Evolutionary conservation across 2,888 invertebrate species (phyloP).

Genomic region (Sepiola atlantica): DNA sequence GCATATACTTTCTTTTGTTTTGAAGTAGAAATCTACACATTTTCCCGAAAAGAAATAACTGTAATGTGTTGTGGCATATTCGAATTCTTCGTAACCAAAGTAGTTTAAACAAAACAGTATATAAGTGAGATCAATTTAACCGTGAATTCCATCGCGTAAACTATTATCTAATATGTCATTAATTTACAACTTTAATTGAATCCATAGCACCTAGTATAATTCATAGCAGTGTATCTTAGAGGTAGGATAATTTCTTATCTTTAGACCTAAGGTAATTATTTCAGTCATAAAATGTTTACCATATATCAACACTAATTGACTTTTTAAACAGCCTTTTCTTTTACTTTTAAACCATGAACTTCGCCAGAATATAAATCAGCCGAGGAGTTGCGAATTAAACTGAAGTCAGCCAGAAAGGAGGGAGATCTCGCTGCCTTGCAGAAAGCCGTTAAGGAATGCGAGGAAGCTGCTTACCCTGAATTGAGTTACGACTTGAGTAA

Average conservation of each 20-base stretch:
- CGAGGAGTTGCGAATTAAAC: not conserved
- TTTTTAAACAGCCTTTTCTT: not conserved
- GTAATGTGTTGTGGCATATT: too few species aligned
- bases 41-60: too few species aligned
- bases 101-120: too few species aligned
- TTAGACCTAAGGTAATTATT: not conserved
- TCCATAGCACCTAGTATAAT: too few species aligned
- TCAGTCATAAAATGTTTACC: not conserved
- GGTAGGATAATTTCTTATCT: not conserved
- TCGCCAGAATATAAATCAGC: not conserved
- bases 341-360: not conserved
- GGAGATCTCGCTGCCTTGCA: not conserved
- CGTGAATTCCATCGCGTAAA: too few species aligned
- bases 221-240: too few species aligned
- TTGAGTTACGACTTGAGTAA: slow-evolving; percentile 35
- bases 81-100: too few species aligned
- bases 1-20: too few species aligned
- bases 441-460: slow-evolving; percentile 8
- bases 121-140: too few species aligned
- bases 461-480: slow-evolving; percentile 24
- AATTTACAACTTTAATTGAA: too few species aligned
- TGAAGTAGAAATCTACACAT: too few species aligned
- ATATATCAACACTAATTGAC: not conserved
- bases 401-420: not conserved
- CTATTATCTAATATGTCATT: too few species aligned